These are phyloP conservation scores for Mastomys natalensis DNA, from an alignment of 2,113 vertebrate genomes.

Conservation along the genomic window DNA sequence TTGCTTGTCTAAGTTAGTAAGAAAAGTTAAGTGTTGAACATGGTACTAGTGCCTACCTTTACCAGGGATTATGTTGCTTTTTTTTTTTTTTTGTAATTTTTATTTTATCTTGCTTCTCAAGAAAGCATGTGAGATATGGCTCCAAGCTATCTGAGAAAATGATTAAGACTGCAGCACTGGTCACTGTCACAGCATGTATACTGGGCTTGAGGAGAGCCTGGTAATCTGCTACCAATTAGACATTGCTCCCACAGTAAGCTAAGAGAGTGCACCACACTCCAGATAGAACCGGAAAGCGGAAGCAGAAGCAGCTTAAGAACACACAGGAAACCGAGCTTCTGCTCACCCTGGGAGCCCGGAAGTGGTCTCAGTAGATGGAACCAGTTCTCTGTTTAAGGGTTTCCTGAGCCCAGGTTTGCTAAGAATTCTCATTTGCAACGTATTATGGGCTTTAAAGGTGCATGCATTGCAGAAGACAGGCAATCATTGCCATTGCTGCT, in stretches of 20 bases:
- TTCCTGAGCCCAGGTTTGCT: not conserved
- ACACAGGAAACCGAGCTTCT: not conserved
- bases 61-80: too few species aligned
- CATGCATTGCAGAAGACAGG: not conserved
- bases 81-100: too few species aligned
- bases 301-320: not conserved
- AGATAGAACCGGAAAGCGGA: not conserved
- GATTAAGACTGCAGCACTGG: not conserved
- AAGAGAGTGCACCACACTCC: not conserved
- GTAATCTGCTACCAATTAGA: not conserved
- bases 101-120: too few species aligned
- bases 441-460: not conserved
- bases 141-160: too few species aligned
- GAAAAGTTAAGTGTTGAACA: too few species aligned
- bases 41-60: too few species aligned
- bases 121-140: too few species aligned
- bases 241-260: not conserved
- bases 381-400: not conserved
- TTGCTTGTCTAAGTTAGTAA: too few species aligned
- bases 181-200: not conserved
- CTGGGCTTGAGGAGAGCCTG: not conserved
- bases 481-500: not conserved
- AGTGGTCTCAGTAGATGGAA: too few species aligned
- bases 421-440: not conserved
- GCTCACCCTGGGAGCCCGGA: not conserved